These are phyloP conservation scores for Aphodius granarius DNA, from an alignment of 2,888 invertebrate genomes.

Conservation along the genomic window DNA sequence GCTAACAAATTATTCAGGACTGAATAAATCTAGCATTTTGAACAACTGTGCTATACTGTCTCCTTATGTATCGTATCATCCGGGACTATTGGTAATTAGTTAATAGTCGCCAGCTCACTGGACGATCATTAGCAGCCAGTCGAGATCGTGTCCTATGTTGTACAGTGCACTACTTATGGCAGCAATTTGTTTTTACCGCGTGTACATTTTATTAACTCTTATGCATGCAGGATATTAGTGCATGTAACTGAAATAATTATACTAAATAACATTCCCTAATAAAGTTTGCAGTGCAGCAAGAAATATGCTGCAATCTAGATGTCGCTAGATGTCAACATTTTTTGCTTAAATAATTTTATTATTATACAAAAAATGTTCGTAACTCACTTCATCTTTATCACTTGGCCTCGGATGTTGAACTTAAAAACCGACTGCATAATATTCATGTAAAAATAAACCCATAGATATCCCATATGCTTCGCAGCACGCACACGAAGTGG, in stretches of 20 bases:
- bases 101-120: not conserved
- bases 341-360: too few relatives aligned
- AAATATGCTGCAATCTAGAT: not conserved
- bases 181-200: not conserved
- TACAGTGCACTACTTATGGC: not conserved
- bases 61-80: not conserved
- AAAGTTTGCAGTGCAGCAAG: not conserved
- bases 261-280: not conserved
- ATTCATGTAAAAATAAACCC: not conserved
- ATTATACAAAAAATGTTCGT: too few relatives aligned
- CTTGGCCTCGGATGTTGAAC: not conserved
- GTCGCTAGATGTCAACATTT: too few relatives aligned
- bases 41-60: not conserved
- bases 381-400: not conserved
- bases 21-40: not conserved
- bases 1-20: not conserved
- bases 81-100: not conserved
- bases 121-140: not conserved
- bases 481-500: not conserved
- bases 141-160: not conserved
- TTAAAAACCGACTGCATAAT: not conserved
- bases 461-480: not conserved
- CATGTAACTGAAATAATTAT: not conserved
- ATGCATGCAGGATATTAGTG: not conserved
- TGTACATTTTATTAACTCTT: not conserved